phyloP scores from a whole-genome alignment of 1,140 invertebrate species.

The Temnothorax nylanderi region DNA sequence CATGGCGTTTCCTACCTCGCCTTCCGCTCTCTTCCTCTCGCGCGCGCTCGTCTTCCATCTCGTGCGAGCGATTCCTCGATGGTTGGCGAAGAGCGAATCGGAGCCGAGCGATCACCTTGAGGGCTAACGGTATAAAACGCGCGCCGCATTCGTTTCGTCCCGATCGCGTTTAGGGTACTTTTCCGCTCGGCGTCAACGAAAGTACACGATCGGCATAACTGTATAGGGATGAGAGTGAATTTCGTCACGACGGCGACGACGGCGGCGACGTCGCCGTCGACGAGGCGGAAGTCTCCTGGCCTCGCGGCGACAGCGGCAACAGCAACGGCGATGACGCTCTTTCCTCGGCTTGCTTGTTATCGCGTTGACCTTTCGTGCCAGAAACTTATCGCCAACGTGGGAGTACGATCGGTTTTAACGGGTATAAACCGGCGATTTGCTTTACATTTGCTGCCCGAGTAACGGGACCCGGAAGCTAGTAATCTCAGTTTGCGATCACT shows the following conservation, averaged over 20 bases:
- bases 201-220: conserved; percentile 66
- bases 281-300: conserved; percentile 10
- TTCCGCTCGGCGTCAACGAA: conserved; percentile 73
- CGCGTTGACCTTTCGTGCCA: conserved; percentile 53
- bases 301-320: neutral
- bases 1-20: conserved; percentile 60
- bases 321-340: neutral
- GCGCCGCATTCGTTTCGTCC: conserved; percentile 70
- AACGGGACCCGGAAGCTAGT: conserved; percentile 21
- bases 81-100: conserved; percentile 59
- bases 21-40: conserved; percentile 36
- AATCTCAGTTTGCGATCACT: conserved; percentile 2
- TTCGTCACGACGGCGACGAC: conserved; percentile 63
- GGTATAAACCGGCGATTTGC: conserved; percentile 25
- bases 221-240: conserved; percentile 77
- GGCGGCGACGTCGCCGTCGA: neutral
- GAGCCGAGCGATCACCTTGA: conserved; percentile 68
- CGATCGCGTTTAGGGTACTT: conserved; percentile 78
- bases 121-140: conserved; percentile 76
- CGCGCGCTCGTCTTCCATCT: neutral
- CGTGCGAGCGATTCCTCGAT: conserved; percentile 21
- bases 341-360: conserved; percentile 22
- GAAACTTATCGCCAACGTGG: conserved; percentile 52
- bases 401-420: conserved; percentile 39
- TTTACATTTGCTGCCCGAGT: conserved; percentile 30